Evolutionary conservation across 2,888 invertebrate species (phyloP), one percentile per base, ranked within the genome.

Genomic region (Cantharis lateralis): DNA sequence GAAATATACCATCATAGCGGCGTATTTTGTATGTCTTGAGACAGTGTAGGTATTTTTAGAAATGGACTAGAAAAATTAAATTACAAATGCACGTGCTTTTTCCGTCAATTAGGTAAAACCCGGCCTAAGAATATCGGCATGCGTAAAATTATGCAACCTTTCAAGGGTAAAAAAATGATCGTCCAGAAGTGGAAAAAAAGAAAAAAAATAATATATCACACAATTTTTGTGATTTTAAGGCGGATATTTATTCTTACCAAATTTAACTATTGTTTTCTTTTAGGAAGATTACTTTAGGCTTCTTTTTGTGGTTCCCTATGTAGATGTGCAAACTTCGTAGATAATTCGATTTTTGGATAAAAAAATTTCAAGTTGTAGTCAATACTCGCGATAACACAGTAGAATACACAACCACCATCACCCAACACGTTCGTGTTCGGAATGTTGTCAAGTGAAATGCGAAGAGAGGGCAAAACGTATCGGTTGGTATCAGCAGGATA

Each of bases 1-100:
- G 28, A 16, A 32, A 32, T 32, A 68, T 61, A 73, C 9, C 9
- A 24, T 24, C 68, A 73, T 69, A 24, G 28, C 15, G 32, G 15
- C 16, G 72, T 68, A 72, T 62, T 28, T 73, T 66, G 20, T 62
- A 73, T 73, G 61, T 73, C 68, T 32, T 48, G 32, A 69, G 26
- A 61, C 69, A 69, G 18, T 68, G 69, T 11, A n/a, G 13, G 13
- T 18, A 62, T 73, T 73, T 73, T 62, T 73, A 73, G 73, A 64
- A 10, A 62, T 16, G 15, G 28, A 48, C 28, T 72, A 62, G 72
- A 20, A 28, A 68, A 68, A 11, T 15, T 18, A 68, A 28, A 69
- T 28, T 63, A 48, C 15, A 26, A 62, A 72, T 72, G 24, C 72
- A 72, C 72, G 66, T 72, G 72, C 28, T 68, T 68, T 72, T 72